phyloP scores from a whole-genome alignment of 2,113 vertebrate genomes.

The Sisor rabdophorus region DNA sequence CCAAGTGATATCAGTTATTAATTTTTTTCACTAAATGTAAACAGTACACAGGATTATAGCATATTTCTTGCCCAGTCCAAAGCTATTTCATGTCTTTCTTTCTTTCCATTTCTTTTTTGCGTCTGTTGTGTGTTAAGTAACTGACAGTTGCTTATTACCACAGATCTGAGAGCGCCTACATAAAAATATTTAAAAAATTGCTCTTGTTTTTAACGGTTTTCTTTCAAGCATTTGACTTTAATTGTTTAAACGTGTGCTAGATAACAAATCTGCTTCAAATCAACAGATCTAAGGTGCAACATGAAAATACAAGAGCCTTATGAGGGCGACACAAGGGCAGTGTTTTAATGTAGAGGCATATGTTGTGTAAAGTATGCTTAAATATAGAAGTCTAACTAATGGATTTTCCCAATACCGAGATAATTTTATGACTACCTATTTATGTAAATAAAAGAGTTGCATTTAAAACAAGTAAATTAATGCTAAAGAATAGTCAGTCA shows the following conservation, averaged over 20 bases:
- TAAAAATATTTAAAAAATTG: neutral
- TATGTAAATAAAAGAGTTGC: too few species aligned
- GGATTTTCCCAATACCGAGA: too few species aligned
- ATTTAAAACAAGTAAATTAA: too few species aligned
- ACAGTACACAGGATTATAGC: neutral
- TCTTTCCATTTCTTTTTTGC: neutral
- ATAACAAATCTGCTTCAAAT: neutral
- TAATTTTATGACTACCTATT: too few species aligned
- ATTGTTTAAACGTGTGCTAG: neutral
- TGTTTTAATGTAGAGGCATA: neutral
- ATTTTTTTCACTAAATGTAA: neutral
- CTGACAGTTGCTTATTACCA: neutral
- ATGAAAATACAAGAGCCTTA: neutral
- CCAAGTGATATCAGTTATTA: neutral
- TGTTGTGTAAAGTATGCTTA: too few species aligned
- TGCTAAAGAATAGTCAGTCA: too few species aligned
- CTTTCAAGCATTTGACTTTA: conserved; percentile 1
- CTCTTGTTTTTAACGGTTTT: neutral
- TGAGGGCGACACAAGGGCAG: neutral
- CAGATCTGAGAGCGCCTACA: neutral
- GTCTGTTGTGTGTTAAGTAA: neutral
- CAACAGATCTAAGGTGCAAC: neutral
- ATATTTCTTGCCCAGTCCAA: neutral
- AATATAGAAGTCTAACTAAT: too few species aligned
- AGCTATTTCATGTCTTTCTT: neutral